Evolutionary conservation across 2,113 vertebrate genomes (phyloP), one percentile per base, ranked within the genome.

Genomic region (Nestor notabilis): DNA sequence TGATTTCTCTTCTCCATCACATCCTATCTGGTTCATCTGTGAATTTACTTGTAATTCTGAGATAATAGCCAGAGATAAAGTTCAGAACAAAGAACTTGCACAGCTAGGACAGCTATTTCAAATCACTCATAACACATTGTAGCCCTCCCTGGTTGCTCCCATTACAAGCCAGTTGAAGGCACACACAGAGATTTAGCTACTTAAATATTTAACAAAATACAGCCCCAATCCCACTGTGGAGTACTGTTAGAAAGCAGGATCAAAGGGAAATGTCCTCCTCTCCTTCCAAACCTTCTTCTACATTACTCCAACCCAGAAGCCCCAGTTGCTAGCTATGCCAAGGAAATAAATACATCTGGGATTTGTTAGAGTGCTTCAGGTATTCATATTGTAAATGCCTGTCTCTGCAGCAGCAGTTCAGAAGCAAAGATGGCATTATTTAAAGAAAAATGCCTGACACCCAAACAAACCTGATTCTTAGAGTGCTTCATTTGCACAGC

Each of bases 321-420:
- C 50, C 46, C 76, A 63, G 13, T 24, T 75, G 49, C 66, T 41
- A 71, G 23, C 20, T 61, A 4, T 3, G 35, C 6, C 41, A 33
- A 1, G 8, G 14, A 52, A 39, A 29, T 1, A 7, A 53, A 41
- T 2, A 28, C 53, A 27, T 1, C 11, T 1, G 31, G 28, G 14
- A 13, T 78, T 37, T 17, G 41, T 37, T 39, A 17, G 33, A 28
- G 27, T 8, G 31, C 64, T 65, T 33, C 68, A 63, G 49, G n/a
- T 60, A 35, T 11, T 35, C 1, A 0, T 3, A 61, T 10, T 1
- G 0, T 28, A 35, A 76, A 56, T 0, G 17, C 29, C 5, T 0
- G 13, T 15, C 56, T 33, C 23, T 58, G 65, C 58, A 29, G 58
- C 44, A 60, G 78, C 16, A 1, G 47, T 78, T 50, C 1, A 35